Evolutionary conservation across 1,140 invertebrate genomes (phyloP).

Genomic region (Nixonia krombeini): DNA sequence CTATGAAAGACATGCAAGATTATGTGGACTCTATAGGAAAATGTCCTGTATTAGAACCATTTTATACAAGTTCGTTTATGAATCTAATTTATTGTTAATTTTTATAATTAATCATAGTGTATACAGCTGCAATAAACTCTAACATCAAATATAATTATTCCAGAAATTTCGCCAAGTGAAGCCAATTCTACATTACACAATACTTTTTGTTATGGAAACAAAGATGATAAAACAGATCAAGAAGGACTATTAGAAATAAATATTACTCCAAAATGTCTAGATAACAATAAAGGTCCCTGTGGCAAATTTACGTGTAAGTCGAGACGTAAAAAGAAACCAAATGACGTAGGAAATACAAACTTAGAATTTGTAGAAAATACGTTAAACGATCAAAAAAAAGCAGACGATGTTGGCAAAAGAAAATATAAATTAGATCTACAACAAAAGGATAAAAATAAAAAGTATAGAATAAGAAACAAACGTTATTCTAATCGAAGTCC

Average conservation of each 20-base stretch:
- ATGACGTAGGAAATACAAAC: neutral
- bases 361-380: neutral
- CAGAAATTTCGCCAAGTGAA: neutral
- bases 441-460: neutral
- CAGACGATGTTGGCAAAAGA: neutral
- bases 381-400: neutral
- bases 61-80: too few species aligned
- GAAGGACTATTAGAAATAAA: neutral
- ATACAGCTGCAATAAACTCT: constrained; percentile 16
- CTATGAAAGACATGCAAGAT: neutral
- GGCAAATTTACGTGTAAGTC: constrained; percentile 57
- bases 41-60: neutral
- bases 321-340: constrained; percentile 26
- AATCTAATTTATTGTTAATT: too few species aligned
- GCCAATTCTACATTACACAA: neutral
- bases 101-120: constrained; percentile 9
- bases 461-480: neutral
- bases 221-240: neutral
- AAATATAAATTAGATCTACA: neutral
- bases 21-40: neutral
- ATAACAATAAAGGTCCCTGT: constrained; percentile 50
- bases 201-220: too few species aligned
- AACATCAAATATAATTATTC: neutral
- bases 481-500: neutral
- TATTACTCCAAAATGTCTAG: too few species aligned